These are phyloP conservation scores for Anguilla rostrata DNA, from an alignment of 2,113 vertebrate species.

Conservation along the genomic window DNA sequence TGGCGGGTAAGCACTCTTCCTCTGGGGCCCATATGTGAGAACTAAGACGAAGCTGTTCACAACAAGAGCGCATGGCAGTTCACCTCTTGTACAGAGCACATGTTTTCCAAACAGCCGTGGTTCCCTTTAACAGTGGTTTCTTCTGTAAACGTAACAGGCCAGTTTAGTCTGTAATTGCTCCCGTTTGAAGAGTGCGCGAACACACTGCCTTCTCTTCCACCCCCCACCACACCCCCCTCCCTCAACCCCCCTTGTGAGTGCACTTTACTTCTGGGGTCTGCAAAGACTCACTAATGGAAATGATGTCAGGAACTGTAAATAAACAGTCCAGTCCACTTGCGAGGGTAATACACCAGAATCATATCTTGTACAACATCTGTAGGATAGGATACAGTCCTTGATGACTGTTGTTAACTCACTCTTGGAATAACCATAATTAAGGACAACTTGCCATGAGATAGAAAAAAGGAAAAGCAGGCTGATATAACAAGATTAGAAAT, in stretches of 20 bases:
- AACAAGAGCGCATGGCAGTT: not conserved
- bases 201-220: not conserved
- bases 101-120: slow-evolving; percentile 6
- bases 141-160: slow-evolving; percentile 14
- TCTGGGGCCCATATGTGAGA: not conserved
- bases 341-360: not conserved
- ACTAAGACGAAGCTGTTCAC: slow-evolving; percentile 2
- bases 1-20: slow-evolving; percentile 6
- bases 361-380: not conserved
- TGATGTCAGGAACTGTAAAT: slow-evolving; percentile 20
- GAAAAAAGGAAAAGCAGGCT: slow-evolving; percentile 8
- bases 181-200: slow-evolving; percentile 22
- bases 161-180: slow-evolving; percentile 22
- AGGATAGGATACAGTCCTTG: not conserved
- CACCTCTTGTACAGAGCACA: not conserved
- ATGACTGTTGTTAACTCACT: not conserved
- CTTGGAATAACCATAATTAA: not conserved
- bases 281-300: slow-evolving; percentile 31
- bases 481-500: not conserved
- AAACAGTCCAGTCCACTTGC: slow-evolving; percentile 18
- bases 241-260: not conserved
- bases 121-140: not conserved
- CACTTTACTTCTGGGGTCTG: not conserved
- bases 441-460: slow-evolving; percentile 7
- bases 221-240: not conserved